These are phyloP conservation scores for Sebastes baramenuke DNA, from an alignment of 2,797 vertebrate species.

Conservation along the genomic window DNA sequence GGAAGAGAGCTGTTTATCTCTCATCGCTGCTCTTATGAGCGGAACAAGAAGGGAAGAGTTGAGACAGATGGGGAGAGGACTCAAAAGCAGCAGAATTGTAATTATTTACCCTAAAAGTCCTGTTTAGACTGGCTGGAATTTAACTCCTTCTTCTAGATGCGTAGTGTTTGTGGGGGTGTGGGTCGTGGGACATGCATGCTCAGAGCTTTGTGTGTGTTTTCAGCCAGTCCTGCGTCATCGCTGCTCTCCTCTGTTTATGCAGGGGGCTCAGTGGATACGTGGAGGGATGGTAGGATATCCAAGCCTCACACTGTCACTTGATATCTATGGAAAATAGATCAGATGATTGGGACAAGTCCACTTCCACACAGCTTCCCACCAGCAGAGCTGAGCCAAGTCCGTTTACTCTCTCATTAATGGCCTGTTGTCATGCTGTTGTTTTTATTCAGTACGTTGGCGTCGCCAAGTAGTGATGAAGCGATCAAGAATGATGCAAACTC, in stretches of 20 bases:
- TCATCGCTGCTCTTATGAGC: slow-evolving; percentile 34
- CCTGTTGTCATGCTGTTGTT: slow-evolving; percentile 13
- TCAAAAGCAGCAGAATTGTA: slow-evolving; percentile 28
- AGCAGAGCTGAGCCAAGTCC: slow-evolving; percentile 3
- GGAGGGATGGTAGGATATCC: slow-evolving; percentile 43
- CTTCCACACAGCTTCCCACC: slow-evolving; percentile 14
- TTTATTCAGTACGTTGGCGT: slow-evolving; percentile 6
- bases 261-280: slow-evolving; percentile 40
- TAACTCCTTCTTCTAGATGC: not conserved
- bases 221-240: slow-evolving; percentile 50
- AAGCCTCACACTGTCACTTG: slow-evolving; percentile 52
- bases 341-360: slow-evolving; percentile 36
- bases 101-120: slow-evolving; percentile 50
- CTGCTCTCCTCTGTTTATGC: slow-evolving; percentile 62
- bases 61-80: slow-evolving; percentile 9
- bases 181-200: slow-evolving; percentile 8
- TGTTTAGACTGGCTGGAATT: slow-evolving; percentile 29
- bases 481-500: slow-evolving; percentile 10
- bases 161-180: slow-evolving; percentile 43
- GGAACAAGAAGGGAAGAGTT: slow-evolving; percentile 14
- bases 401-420: slow-evolving; percentile 9
- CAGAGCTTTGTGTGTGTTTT: slow-evolving; percentile 44
- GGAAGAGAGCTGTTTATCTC: slow-evolving; percentile 53
- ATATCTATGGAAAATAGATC: slow-evolving; percentile 60
- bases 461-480: not conserved